Evolutionary conservation across 2,113 vertebrate species (phyloP), one percentile per base, ranked within the genome.

Genomic region (Zosterops japonicus): DNA sequence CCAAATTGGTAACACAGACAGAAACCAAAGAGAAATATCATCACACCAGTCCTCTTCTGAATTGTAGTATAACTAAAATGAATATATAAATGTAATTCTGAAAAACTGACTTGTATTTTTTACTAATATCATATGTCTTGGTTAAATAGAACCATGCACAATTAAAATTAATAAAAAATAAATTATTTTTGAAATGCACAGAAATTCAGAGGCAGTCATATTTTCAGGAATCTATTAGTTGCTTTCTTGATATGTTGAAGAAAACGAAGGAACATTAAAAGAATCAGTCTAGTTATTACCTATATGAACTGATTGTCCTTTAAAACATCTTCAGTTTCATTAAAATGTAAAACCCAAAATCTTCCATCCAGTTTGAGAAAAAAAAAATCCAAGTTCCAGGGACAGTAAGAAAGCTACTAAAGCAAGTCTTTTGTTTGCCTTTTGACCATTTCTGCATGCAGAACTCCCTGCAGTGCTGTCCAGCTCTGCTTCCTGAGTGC

Each of bases 11-110:
- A 31, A 55, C 6, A 29, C 5, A 5, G 44, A 75, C 4, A 81
- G 39, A 78, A 95, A 70, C 15, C 25, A 7, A 88, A 53, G 14
- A 83, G 65, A 63, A 89, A 50, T 49, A 56, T 59, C 82, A 86
- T 24, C 71, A 57, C 49, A 79, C 65, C 12, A 89, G 60, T 87
- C 44, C 35, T 83, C 87, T 96, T 96, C 83, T 85, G 65, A 90
- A 78, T 10, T 70, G 77, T 53, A 82, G 57, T 87, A 41, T 24
- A 76, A 84, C 78, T 57, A 25, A 64, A 93, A 77, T 69, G 7
- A 59, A 68, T 90, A 91, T 44, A 65, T 9, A 64, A 84, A 76
- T 18, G 29, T 25, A 77, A 79, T 53, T 87, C 85, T 91, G 69
- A 90, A 77, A 80, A 87, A 27, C 22, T 68, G 56, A 52, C 33